A percentile compares a stretch with the other conserved stretches of the same genome.
These are phyloP conservation scores for Brachycybe producta DNA, from an alignment of 2,888 invertebrate genomes.

Conservation along the genomic window DNA sequence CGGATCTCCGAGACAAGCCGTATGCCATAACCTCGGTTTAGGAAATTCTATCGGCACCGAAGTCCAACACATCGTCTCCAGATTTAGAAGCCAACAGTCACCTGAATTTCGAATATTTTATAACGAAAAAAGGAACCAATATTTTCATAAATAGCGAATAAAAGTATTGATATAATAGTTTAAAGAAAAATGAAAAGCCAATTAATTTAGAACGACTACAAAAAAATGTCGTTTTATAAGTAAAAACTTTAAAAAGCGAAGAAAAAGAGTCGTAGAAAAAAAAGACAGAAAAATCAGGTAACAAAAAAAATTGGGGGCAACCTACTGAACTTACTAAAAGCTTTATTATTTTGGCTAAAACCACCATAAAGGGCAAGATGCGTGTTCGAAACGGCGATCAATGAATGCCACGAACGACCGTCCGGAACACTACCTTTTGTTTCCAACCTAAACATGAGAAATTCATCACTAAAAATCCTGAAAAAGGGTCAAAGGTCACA, in stretches of 20 bases:
- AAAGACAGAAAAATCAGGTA: too few relatives aligned
- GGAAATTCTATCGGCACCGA: slow-evolving; percentile 24
- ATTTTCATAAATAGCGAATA: neutral
- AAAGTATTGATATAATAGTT: neutral
- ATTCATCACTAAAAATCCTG: neutral
- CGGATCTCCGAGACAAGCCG: slow-evolving; percentile 26
- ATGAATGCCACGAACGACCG: slow-evolving; percentile 34
- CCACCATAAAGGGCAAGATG: slow-evolving; percentile 30
- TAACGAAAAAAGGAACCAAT: neutral
- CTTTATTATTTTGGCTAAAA: slow-evolving; percentile 23
- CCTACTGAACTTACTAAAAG: slow-evolving; percentile 23
- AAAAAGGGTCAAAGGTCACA: neutral
- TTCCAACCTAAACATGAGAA: slow-evolving; percentile 24
- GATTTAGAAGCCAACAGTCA: slow-evolving; percentile 33
- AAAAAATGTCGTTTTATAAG: too few relatives aligned
- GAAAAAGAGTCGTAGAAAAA: too few relatives aligned
- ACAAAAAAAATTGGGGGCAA: too few relatives aligned
- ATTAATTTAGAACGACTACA: too few relatives aligned
- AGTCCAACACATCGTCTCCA: slow-evolving; percentile 27
- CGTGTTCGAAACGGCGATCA: slow-evolving; percentile 27
- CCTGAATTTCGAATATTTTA: too few relatives aligned
- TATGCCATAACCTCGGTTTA: slow-evolving; percentile 33
- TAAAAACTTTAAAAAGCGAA: too few relatives aligned
- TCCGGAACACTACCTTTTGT: slow-evolving; percentile 26
- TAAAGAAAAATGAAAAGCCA: neutral